Percentiles rank a stretch among this genome's conserved stretches.
Conservation (phyloP, 2,113 vertebrate genomes). For the Spizaetus ornatus region DNA sequence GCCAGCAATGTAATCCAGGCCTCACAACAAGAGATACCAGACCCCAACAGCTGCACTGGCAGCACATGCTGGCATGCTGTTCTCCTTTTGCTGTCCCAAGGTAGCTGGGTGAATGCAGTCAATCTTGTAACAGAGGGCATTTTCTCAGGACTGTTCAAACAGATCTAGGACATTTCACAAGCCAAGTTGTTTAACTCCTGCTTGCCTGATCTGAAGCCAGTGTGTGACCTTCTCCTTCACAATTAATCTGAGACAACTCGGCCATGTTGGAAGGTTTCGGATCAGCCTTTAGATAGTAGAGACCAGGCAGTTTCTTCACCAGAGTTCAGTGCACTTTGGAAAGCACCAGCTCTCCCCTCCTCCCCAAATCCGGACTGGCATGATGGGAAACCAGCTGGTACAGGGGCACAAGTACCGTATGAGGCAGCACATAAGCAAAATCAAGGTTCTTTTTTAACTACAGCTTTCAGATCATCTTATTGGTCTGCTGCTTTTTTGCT, state of each 20-base stretch:
- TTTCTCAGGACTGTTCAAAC: not conserved
- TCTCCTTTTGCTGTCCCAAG: slow-evolving; percentile 2
- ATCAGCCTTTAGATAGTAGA: not conserved
- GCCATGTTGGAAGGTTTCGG: not conserved
- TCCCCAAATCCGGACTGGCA: not conserved
- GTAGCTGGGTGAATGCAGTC: not conserved
- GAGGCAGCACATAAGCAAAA: not conserved
- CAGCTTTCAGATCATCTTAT: not conserved
- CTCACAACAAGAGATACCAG: not conserved
- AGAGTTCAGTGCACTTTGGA: not conserved
- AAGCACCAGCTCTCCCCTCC: not conserved
- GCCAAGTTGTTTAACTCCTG: not conserved
- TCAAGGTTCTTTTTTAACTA: not conserved
- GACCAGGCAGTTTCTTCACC: not conserved
- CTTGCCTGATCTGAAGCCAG: not conserved
- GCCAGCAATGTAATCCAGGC: slow-evolving; percentile 13
- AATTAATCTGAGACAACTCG: not conserved
- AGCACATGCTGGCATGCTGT: not conserved
- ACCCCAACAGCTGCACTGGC: not conserved
- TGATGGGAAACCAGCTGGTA: not conserved
- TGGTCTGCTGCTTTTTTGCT: not conserved
- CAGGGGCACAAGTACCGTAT: not conserved
- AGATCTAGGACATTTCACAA: not conserved
- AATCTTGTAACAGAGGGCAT: not conserved
- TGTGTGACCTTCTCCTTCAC: not conserved